Evolutionary conservation across 2,113 vertebrate species (phyloP).

Genomic region (Tragelaphus imberbis): DNA sequence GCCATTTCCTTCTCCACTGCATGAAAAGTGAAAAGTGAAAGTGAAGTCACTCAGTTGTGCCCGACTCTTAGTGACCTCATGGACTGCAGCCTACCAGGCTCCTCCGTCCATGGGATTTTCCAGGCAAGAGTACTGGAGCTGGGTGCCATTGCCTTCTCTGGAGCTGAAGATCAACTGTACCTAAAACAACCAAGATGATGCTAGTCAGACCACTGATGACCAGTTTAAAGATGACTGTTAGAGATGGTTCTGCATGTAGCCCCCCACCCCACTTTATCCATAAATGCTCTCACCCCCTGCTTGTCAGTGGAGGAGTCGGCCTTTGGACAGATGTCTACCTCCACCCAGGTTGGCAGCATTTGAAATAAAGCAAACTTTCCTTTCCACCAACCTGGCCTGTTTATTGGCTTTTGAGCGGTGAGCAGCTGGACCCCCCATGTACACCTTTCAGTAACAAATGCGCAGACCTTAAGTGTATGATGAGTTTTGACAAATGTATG

Average conservation of each 20-base stretch:
- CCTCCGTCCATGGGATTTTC: no score
- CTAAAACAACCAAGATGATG: not conserved
- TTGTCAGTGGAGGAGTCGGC: not conserved
- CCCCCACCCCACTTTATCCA: not conserved
- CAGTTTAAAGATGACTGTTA: not conserved
- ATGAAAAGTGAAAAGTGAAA: no score
- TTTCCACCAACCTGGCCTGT: not conserved
- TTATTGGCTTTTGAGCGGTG: not conserved
- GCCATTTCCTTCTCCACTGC: no score
- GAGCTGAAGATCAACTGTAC: not conserved
- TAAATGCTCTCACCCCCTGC: not conserved
- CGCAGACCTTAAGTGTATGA: not conserved
- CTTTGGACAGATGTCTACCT: not conserved
- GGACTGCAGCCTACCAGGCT: no score
- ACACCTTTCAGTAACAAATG: not conserved
- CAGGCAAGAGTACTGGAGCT: no score
- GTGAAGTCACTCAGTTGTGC: no score
- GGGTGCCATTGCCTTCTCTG: no score
- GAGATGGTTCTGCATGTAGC: not conserved
- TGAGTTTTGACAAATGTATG: not conserved
- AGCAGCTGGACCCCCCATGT: not conserved
- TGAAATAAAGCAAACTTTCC: not conserved
- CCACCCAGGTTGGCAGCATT: not conserved
- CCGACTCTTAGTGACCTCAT: no score
- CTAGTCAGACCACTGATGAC: not conserved